phyloP scores from a whole-genome alignment of 1,140 invertebrate genomes.

The Proales similis region DNA sequence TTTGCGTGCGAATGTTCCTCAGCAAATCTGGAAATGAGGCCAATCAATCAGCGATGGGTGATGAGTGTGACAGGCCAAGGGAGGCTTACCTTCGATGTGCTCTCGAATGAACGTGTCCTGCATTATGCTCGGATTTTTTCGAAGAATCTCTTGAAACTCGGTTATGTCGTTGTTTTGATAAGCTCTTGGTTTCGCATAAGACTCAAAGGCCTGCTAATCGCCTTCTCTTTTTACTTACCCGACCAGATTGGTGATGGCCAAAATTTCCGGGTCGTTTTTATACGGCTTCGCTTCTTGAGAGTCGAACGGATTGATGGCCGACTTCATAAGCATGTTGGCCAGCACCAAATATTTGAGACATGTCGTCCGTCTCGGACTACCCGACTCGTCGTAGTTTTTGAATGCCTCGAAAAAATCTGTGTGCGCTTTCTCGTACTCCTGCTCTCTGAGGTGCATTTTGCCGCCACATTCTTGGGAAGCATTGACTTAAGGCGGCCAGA shows the following conservation, averaged over 20 bases:
- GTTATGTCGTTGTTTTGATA: constrained; percentile 99
- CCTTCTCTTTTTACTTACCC: constrained; percentile 53
- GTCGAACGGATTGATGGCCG: constrained; percentile 99
- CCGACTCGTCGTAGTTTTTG: constrained; percentile 99
- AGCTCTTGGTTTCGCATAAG: constrained; percentile 61
- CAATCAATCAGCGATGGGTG: constrained; percentile 5
- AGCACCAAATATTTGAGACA: constrained; percentile 97
- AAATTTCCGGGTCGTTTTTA: constrained; percentile 97
- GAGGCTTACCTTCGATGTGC: constrained; percentile 76
- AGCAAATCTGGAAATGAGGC: constrained; percentile 68
- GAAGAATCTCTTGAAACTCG: constrained; percentile 92
- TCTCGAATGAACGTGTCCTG: constrained; percentile 98
- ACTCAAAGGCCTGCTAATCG: constrained; percentile 19
- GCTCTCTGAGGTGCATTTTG: constrained; percentile 98
- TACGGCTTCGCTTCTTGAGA: constrained; percentile 99
- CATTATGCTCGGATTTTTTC: constrained; percentile 76
- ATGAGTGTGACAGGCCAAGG: not conserved
- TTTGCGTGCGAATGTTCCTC: constrained; percentile 90
- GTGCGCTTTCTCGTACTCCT: constrained; percentile 96
- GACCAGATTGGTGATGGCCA: constrained; percentile 98
- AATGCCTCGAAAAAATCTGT: constrained; percentile 99
- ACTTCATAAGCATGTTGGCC: constrained; percentile 99
- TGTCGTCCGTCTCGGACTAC: constrained; percentile 88
- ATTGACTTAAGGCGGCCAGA: too few species aligned
- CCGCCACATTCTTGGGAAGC: constrained; percentile 99